Percentiles rank a stretch among this genome's conserved stretches.
Evolutionary conservation across 2,888 invertebrate genomes (phyloP).

Genomic region (Drosophila leonis): DNA sequence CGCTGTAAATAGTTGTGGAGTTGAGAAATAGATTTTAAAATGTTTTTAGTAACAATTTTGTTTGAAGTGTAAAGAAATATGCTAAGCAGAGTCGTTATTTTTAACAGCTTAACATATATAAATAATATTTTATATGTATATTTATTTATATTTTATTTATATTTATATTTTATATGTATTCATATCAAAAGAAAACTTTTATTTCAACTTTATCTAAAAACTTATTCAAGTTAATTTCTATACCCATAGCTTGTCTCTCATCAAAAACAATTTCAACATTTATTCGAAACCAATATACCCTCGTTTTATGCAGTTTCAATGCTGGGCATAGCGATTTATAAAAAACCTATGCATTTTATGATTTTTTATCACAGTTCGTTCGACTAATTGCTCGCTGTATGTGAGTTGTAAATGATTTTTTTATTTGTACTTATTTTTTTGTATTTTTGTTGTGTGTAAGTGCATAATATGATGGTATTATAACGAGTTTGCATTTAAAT

Average conservation of each 20-base stretch:
- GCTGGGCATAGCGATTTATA: background rate
- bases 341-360: slow-evolving; percentile 1
- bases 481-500: slow-evolving; percentile 15
- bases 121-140: no score
- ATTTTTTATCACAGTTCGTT: slow-evolving; percentile 18
- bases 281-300: background rate
- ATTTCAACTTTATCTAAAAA: background rate
- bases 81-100: no score
- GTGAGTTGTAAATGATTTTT: slow-evolving; percentile 6
- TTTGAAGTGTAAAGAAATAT: background rate
- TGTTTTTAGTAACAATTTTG: no score
- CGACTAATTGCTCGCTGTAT: slow-evolving; percentile 27
- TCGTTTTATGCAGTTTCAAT: background rate
- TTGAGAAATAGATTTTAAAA: background rate
- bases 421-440: background rate
- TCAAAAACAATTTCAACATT: background rate
- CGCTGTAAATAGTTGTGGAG: background rate
- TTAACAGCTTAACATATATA: no score
- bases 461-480: slow-evolving; percentile 24
- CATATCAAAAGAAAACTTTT: background rate
- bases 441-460: background rate
- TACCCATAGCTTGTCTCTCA: no score
- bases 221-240: background rate
- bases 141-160: no score
- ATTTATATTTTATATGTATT: background rate